Percentiles rank a stretch among this genome's conserved stretches.
Evolutionary conservation across 2,797 vertebrate species (phyloP).

Genomic region (Crocodylus rhombifer): DNA sequence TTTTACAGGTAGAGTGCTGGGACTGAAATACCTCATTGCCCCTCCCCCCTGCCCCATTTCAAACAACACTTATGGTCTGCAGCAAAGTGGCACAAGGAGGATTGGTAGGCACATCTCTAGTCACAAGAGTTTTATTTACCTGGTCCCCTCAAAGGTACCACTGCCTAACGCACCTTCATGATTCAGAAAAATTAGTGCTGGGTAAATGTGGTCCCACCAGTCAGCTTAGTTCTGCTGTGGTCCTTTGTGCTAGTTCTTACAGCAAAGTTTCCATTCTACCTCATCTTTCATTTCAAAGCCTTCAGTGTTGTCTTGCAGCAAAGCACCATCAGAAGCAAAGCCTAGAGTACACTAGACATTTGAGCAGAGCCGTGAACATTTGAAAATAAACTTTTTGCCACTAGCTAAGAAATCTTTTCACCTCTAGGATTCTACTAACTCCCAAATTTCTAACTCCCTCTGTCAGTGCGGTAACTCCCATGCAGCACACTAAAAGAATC

Average conservation of each 20-base stretch:
- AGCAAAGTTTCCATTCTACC: background rate
- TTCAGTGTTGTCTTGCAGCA: background rate
- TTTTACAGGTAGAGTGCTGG: background rate
- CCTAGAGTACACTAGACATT: background rate
- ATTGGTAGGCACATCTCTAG: background rate
- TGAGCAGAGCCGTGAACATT: background rate
- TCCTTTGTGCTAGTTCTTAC: too few species aligned
- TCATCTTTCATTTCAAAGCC: background rate
- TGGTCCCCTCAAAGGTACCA: too few species aligned
- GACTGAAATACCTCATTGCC: background rate
- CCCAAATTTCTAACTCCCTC: background rate
- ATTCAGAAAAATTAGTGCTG: background rate
- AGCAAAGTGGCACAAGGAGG: accelerated
- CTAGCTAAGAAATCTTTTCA: too few species aligned
- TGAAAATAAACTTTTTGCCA: background rate
- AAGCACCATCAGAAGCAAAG: background rate
- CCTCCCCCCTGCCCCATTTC: background rate
- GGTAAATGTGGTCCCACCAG: background rate
- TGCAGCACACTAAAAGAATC: background rate
- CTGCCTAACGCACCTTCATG: background rate
- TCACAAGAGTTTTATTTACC: background rate
- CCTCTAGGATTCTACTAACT: background rate
- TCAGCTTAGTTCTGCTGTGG: background rate
- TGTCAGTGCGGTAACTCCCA: background rate
- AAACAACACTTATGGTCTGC: background rate